These are phyloP conservation scores for Petrocephalus schoutedeni DNA, from an alignment of 2,797 vertebrate species.

Conservation along the genomic window DNA sequence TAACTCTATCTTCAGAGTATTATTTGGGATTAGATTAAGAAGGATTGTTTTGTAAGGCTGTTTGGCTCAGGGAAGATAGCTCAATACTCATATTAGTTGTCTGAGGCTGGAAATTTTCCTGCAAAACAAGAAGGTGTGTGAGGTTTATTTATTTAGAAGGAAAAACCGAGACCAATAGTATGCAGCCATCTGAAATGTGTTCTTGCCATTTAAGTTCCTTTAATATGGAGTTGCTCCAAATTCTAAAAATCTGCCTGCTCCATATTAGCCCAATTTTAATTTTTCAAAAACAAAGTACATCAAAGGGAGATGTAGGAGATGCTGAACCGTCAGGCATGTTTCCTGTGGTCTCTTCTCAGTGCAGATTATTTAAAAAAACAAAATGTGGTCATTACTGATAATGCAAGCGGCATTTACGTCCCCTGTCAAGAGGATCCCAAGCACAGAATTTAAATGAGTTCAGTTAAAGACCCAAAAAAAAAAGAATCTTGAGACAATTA, in stretches of 20 bases:
- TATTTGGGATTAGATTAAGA: background rate
- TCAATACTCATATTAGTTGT: slow-evolving; percentile 8
- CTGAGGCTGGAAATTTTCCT: slow-evolving; percentile 8
- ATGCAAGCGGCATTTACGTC: background rate
- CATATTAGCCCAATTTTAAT: background rate
- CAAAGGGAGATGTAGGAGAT: background rate
- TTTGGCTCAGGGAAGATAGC: background rate
- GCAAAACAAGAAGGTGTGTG: slow-evolving; percentile 15
- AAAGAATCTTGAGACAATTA: background rate
- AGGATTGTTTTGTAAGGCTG: background rate
- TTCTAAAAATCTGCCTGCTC: background rate
- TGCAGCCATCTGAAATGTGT: background rate
- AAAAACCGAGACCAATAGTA: background rate
- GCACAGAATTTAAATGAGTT: background rate
- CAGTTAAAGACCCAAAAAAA: background rate
- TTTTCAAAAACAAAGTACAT: background rate
- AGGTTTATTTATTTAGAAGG: background rate
- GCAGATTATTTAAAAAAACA: slow-evolving; percentile 2
- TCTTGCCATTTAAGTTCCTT: background rate
- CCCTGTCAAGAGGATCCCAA: background rate
- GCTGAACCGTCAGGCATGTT: background rate
- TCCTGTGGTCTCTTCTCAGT: background rate
- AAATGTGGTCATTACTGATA: background rate
- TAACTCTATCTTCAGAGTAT: background rate
- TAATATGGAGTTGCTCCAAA: background rate